These are phyloP conservation scores for Zaprionus ghesquierei DNA, from an alignment of 1,140 invertebrate genomes.

Conservation along the genomic window DNA sequence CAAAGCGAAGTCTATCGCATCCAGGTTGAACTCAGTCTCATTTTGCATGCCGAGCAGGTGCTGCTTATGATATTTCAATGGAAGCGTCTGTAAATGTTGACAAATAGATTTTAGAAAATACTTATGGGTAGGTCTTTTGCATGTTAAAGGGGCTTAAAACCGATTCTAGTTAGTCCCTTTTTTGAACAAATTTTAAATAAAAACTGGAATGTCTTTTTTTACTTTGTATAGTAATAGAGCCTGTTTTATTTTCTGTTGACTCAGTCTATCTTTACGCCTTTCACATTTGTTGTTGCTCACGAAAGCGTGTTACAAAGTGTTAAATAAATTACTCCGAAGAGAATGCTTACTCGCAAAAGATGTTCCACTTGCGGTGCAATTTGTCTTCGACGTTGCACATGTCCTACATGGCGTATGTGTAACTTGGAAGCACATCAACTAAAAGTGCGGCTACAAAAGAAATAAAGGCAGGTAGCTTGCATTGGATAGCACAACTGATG, in stretches of 20 bases:
- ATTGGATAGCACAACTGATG: not conserved
- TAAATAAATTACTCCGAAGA: not conserved
- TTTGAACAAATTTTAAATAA: not conserved
- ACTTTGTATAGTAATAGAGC: not conserved
- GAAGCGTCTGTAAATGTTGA: not conserved
- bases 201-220: not conserved
- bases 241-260: not conserved
- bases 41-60: not conserved
- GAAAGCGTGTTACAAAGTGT: not conserved
- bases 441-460: not conserved
- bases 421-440: not conserved
- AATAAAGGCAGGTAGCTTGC: not conserved
- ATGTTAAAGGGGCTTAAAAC: no score
- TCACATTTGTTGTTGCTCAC: not conserved
- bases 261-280: not conserved
- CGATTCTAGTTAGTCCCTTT: no score
- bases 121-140: not conserved
- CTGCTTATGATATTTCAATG: not conserved
- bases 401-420: not conserved
- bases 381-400: not conserved
- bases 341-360: not conserved
- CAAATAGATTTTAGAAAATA: not conserved
- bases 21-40: not conserved
- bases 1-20: slow-evolving; percentile 1
- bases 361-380: not conserved